Percentiles rank a stretch among this genome's conserved stretches.
phyloP scores from a whole-genome alignment of 2,888 invertebrate species.

The Chalcis sispes region DNA sequence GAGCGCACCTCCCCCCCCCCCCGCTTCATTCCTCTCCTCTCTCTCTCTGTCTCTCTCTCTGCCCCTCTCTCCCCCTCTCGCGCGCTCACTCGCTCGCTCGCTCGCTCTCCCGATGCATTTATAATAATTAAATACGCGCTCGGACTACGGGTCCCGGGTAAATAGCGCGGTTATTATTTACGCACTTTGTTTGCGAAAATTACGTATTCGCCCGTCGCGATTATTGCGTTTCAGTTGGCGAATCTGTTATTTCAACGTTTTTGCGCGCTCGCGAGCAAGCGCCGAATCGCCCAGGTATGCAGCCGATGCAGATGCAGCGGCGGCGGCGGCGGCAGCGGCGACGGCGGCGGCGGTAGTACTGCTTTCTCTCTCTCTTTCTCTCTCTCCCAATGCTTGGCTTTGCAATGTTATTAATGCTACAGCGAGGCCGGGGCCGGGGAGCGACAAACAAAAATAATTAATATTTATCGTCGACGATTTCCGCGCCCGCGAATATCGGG shows the following conservation, averaged over 20 bases:
- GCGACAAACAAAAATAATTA: conserved; percentile 76
- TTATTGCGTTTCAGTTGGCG: conserved; percentile 74
- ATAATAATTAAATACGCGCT: conserved; percentile 59
- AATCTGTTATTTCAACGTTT: conserved; percentile 74
- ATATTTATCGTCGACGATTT: conserved; percentile 76
- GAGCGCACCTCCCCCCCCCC: neutral
- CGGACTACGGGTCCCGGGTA: conserved; percentile 61
- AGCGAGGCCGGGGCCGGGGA: conserved; percentile 59
- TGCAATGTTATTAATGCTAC: conserved; percentile 75
- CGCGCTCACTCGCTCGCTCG: conserved; percentile 5
- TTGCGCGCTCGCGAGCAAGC: conserved; percentile 65
- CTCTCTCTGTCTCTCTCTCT: conserved; percentile 10
- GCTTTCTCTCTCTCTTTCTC: conserved; percentile 15
- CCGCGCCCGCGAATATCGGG: conserved; percentile 68
- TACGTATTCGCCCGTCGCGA: conserved; percentile 74
- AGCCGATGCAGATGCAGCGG: conserved; percentile 44
- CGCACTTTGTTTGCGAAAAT: conserved; percentile 75
- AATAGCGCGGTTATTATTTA: conserved; percentile 75
- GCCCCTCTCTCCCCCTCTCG: conserved; percentile 1
- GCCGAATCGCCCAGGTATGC: conserved; percentile 40
- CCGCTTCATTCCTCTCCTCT: neutral
- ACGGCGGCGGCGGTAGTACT: conserved; percentile 21
- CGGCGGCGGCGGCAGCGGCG: conserved; percentile 35
- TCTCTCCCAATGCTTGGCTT: conserved; percentile 58
- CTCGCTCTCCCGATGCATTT: conserved; percentile 49